Evolutionary conservation across 2,113 vertebrate species (phyloP), one percentile per base, ranked within the genome.

Genomic region (Nyctereutes procyonoides): DNA sequence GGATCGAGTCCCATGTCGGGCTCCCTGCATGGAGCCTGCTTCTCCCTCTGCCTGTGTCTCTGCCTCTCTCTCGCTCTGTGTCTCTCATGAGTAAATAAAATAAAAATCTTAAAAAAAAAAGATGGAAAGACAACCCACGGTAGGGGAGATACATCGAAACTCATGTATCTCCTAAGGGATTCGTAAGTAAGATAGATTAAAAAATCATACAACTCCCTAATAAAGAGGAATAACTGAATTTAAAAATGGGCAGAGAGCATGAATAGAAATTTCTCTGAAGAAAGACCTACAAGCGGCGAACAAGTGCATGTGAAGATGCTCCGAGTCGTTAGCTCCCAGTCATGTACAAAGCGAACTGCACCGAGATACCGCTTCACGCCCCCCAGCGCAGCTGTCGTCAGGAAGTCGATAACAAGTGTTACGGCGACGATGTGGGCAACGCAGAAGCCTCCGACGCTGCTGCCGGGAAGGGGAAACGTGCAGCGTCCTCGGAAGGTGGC

Each of bases 301-400:
- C 5, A 8, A 5, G 20, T 65, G 22, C 53, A 0, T 1, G 4
- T 1, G 1, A 26, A 32, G 26, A 22, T 8, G 51, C 20, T 9
- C 55, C 3, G 24, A 2, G 0, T 58, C 28, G 1, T 26, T 5
- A 32, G 65, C 8, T 22, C 8, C 48, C 20, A 6, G 63, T 15
- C 14, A n/a, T 0, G 14, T 8, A 8, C 62, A 38, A 1, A 2
- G 0, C 5, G 8, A 16, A 28, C 6, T 1, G 8, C 16, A 2
- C 10, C 0, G 32, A 26, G n/a, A 4, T 0, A 0, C 3, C 55
- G 0, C 26, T 15, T 32, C 8, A 1, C 16, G 1, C 17, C 12
- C 55, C 3, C 53, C 1, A 0, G 19, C 8, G 5, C 0, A 32
- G 65, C 15, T 3, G 10, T 14, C 4, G 20, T 35, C 16, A 2